Base-by-base conservation (phyloP, 2,113 vertebrate species). In the Excalfactoria chinensis region DNA sequence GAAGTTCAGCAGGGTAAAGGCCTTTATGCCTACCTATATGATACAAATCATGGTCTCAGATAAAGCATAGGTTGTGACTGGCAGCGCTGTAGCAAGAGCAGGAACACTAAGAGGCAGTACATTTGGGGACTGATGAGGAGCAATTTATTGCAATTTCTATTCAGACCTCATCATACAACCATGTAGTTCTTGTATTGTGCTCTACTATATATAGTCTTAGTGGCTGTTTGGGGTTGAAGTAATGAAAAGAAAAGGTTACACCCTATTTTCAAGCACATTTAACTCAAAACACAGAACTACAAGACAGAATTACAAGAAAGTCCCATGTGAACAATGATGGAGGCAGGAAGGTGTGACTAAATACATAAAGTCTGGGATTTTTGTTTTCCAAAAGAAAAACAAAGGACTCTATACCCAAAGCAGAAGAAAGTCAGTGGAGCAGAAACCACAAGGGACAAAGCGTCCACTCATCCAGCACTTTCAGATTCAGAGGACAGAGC, bases 311-410 rank as follows among this genome's bases (percentile, higher is more conserved):
- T 74, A 80, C 77, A 92, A 88, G 81, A 77, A 94, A 72, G 71
- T 32, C 60, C 56, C 23, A 18, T 63, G 43, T 87, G 93, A 92
- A 51, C 72, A 80, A 48, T 37, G 68, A 35, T 35, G 73, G 0
- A 0, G 64, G 60, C 81, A 93, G 64, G 43, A 91, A 87, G 78
- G 69, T 89, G 72, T 91, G 84, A 93, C 84, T 91, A 83, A 87
- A 92, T 74, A 70, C 59, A 58, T 88, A 17, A 75, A 89, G 49
- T 60, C 81, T 80, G 88, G 11, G 44, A 32, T 53, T 91, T 89
- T 93, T 91, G 63, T 86, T 83, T 83, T 90, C 71, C 46, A 74
- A 73, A 91, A 89, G 63, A 62, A 67, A 82, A 90, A 82, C 63
- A 87, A 90, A 90, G 77, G 56, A 59, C 74, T 67, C 10, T 19